phyloP scores from a whole-genome alignment of 2,888 invertebrate genomes.

The Suillia variegata region DNA sequence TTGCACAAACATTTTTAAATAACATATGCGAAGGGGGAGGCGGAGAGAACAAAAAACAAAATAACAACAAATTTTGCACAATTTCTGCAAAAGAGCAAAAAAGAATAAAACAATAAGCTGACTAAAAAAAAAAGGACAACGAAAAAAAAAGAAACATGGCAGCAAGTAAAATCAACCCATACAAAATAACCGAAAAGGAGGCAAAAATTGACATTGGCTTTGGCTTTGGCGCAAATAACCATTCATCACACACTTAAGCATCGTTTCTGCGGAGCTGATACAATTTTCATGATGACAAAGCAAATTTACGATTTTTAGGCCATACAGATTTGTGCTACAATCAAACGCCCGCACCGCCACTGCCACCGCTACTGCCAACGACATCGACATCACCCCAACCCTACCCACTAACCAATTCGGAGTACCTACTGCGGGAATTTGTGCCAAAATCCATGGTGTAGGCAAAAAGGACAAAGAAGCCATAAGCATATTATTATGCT shows the following conservation, averaged over 20 bases:
- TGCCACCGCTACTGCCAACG: no score
- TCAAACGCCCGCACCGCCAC: neutral
- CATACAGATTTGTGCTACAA: neutral
- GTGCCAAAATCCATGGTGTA: neutral
- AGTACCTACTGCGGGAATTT: no score
- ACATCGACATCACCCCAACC: no score
- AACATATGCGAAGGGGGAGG: neutral
- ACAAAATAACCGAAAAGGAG: slow-evolving; percentile 1
- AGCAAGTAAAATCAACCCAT: no score
- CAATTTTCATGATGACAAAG: slow-evolving; percentile 12
- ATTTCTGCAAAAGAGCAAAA: neutral
- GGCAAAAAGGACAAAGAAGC: neutral
- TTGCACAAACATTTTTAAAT: neutral
- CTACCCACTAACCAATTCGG: no score
- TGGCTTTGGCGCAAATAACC: slow-evolving; percentile 13
- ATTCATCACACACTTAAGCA: slow-evolving; percentile 18
- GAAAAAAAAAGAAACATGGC: no score
- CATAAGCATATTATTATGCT: slow-evolving; percentile 7
- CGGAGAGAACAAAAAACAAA: neutral
- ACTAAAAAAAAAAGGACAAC: no score
- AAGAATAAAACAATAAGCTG: neutral
- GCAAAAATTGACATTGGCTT: slow-evolving; percentile 16
- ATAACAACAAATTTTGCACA: slow-evolving; percentile 1
- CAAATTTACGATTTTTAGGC: slow-evolving; percentile 13
- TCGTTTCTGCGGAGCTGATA: slow-evolving; percentile 7